phyloP scores from a whole-genome alignment of 2,113 vertebrate species.

The Albula glossodonta region DNA sequence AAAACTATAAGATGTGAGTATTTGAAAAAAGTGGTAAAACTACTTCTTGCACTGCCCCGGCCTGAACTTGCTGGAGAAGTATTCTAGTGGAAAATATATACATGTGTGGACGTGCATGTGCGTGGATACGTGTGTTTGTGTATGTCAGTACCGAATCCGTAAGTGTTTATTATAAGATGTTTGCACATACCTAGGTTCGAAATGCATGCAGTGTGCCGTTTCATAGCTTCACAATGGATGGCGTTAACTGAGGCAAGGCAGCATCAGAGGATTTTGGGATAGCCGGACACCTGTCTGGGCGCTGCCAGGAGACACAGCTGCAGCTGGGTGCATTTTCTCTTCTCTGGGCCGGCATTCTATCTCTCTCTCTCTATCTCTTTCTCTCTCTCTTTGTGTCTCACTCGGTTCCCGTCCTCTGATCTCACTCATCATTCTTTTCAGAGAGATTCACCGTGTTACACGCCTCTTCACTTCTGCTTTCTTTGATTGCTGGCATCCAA shows the following conservation, averaged over 20 bases:
- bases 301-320: constrained; percentile 27
- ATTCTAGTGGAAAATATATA: neutral
- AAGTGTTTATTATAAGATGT: neutral
- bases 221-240: neutral
- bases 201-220: neutral
- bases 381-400: neutral
- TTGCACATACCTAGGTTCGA: neutral
- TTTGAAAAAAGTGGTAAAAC: too few species aligned
- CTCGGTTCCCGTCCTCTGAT: constrained; percentile 2
- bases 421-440: constrained; percentile 3
- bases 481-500: neutral
- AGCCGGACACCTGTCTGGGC: constrained; percentile 21
- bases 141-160: neutral
- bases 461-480: neutral
- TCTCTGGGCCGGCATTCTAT: neutral
- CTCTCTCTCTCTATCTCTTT: too few species aligned
- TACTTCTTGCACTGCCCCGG: too few species aligned
- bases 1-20: too few species aligned
- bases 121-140: neutral
- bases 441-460: neutral
- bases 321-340: constrained; percentile 23
- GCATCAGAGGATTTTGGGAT: neutral
- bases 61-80: too few species aligned
- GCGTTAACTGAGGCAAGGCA: neutral
- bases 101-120: neutral